Evolutionary conservation across 2,888 invertebrate species (phyloP), one percentile per base, ranked within the genome.

Genomic region (Podotricha telesiphe): DNA sequence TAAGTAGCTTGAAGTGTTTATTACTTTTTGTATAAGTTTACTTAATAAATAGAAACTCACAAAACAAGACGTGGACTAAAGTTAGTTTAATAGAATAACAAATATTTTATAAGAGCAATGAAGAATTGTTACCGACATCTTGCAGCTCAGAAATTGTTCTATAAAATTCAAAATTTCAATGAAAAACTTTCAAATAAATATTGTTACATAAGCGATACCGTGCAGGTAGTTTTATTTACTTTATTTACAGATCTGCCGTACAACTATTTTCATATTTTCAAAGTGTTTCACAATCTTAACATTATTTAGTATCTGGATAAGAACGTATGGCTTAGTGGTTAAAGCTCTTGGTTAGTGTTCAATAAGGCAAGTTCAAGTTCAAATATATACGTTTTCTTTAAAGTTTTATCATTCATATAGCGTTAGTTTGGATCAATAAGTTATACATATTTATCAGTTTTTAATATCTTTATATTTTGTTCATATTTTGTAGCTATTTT

Each of bases 61-160:
- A 28, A 10, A n/a, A 11, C 42, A 59, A 59, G 45, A 59, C 22
- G 11, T 42, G n/a, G 13, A 42, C 40, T 59, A 10, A 59, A 42
- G 11, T 45, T 10, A 59, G 59, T 59, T 45, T 28, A 22, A 45
- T n/a, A n/a, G 22, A 59, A 59, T 45, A 59, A 59, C 59, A 59
- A 59, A 59, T 59, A 59, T 59, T 59, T 59, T 45, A 10, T 22
- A 59, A 10, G 59, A n/a, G 42, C 59, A 22, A 34, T 17, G 34
- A 5, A 34, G 22, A 59, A 59, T 45, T 59, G 59, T 59, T 59
- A 45, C 22, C 45, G 45, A 59, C 59, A 45, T 45, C 59, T 59
- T 45, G n/a, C 17, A 59, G 59, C 45, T 45, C 22, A n/a, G 19
- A 59, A 59, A 22, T 59, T 45, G 22, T 55, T 55, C 59, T 42